phyloP scores from a whole-genome alignment of 2,113 vertebrate species.

The Antechinus flavipes region DNA sequence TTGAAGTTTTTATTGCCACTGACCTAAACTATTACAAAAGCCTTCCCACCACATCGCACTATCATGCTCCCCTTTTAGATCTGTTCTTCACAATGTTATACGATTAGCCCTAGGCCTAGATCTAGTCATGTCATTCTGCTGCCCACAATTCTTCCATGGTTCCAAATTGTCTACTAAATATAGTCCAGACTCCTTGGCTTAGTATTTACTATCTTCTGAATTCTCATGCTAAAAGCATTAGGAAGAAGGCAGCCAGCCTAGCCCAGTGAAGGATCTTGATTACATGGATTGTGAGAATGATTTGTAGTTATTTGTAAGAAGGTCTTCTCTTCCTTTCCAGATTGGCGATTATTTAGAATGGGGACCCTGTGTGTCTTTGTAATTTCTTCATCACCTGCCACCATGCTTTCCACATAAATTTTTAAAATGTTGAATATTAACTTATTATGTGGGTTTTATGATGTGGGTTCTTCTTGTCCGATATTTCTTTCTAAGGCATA shows the following conservation, averaged over 20 bases:
- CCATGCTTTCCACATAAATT: not conserved
- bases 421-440: not conserved
- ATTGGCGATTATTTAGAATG: not conserved
- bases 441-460: not conserved
- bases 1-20: not conserved
- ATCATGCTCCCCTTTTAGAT: not conserved
- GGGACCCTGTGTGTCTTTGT: not conserved
- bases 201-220: not conserved
- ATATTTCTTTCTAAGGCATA: constrained; percentile 9
- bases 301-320: not conserved
- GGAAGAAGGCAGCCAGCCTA: not conserved
- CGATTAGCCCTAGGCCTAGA: not conserved
- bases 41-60: not conserved
- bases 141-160: not conserved
- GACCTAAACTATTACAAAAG: not conserved
- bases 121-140: not conserved
- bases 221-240: not conserved
- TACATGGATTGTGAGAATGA: not conserved
- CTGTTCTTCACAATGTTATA: not conserved
- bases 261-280: not conserved
- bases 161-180: not conserved
- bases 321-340: not conserved
- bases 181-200: not conserved
- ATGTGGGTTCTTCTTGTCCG: not conserved
- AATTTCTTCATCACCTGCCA: not conserved